Base-by-base conservation (phyloP, 2,888 invertebrate genomes). In the Adela reaumurella region DNA sequence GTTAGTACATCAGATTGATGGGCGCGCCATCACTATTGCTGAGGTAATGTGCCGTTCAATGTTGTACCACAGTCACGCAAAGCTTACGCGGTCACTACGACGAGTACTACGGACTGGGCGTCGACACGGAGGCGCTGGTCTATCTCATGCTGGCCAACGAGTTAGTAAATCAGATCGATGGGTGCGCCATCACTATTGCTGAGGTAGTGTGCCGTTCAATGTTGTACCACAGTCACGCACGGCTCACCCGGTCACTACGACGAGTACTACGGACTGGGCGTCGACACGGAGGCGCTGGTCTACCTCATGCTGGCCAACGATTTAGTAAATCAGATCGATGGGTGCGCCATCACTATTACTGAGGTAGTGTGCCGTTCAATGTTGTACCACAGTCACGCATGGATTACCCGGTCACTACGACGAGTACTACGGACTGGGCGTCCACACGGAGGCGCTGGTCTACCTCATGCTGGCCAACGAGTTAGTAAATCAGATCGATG, bases 21-120 rank as follows among this genome's bases (percentile, higher is more conserved):
- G 83, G 3, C 83, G 90, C 50, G 81, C 87, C 5, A 85, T 94
- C 51, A 97, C 98, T n/a, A 92, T 99, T 59, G 98, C 98, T 18
- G 99, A 99, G 85, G 89, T 89, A 62, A 8, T 6, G 24, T 24
- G 24, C 24, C 8, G 95, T 0, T 99, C 96, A 0, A 97, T 97
- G 95, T 64, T 99, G 63, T 99, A 98, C 71, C 99, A 99, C 77
- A 92, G 94, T 17, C 92, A 97, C 61, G 99, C 86, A 92, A 64
- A 92, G 93, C 6, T 95, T 94, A 66, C 89, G 89, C 52, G 98
- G 98, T 0, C 87, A 92, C 66, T 99, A 99, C 67, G 91, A 94
- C 63, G 97, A 98, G 68, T 99, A 99, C 79, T 99, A 92, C 77
- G 95, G 97, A 0, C 72, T 99, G 43, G 94, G 93, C 65, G 94